A percentile compares a stretch with the other conserved stretches of the same genome.
Evolutionary conservation across 2,113 vertebrate species (phyloP).

Genomic region (Diadophis punctatus): DNA sequence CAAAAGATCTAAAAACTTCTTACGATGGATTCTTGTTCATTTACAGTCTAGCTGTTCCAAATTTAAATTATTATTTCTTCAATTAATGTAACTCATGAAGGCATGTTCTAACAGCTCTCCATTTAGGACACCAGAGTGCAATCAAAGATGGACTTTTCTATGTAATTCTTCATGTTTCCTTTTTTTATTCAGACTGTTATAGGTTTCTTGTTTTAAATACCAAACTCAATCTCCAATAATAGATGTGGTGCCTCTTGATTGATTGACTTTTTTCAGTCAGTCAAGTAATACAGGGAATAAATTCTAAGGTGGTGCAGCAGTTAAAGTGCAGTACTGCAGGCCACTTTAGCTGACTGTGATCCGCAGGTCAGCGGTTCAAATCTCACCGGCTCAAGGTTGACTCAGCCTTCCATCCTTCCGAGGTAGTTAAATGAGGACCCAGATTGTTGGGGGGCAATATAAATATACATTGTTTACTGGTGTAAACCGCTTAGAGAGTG

Average conservation of each 20-base stretch:
- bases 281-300: neutral
- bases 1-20: neutral
- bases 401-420: too few species aligned
- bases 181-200: neutral
- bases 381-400: too few species aligned
- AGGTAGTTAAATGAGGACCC: too few species aligned
- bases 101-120: neutral
- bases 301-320: too few species aligned
- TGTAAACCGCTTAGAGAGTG: too few species aligned
- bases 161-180: neutral
- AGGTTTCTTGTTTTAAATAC: neutral
- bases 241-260: neutral
- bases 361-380: too few species aligned
- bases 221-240: neutral
- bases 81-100: conserved; percentile 8
- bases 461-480: too few species aligned
- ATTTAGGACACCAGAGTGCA: conserved; percentile 12
- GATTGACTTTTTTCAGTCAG: neutral
- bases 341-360: too few species aligned
- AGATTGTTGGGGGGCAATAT: too few species aligned
- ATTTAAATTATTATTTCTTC: neutral
- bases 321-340: too few species aligned
- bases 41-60: conserved; percentile 5
- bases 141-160: neutral
- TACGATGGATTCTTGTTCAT: neutral